These are phyloP conservation scores for Spea hammondii DNA, from an alignment of 2,797 vertebrate genomes.

Conservation along the genomic window DNA sequence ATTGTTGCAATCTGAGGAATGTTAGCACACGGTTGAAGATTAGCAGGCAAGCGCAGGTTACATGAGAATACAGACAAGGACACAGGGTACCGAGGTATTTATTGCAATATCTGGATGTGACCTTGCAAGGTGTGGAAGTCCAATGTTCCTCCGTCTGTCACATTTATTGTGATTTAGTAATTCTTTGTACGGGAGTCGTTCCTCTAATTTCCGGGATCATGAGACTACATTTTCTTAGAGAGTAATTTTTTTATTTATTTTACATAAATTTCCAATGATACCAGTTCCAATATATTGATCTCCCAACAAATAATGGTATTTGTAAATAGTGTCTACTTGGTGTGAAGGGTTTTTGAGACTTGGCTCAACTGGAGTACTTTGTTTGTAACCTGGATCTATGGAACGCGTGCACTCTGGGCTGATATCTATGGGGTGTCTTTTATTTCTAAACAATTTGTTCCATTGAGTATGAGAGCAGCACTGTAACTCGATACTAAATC, in stretches of 20 bases:
- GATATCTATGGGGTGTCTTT: neutral
- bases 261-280: too few species aligned
- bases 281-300: too few species aligned
- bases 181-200: neutral
- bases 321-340: too few species aligned
- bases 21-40: neutral
- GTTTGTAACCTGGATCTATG: too few species aligned
- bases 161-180: conserved; percentile 27
- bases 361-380: too few species aligned
- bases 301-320: too few species aligned
- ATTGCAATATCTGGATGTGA: conserved; percentile 30
- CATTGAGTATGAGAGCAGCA: too few species aligned
- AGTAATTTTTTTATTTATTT: too few species aligned
- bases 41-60: neutral
- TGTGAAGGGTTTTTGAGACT: too few species aligned
- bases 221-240: too few species aligned
- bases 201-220: too few species aligned
- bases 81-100: conserved; percentile 20
- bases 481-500: neutral
- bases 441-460: neutral
- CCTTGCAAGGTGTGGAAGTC: conserved; percentile 5
- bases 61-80: neutral
- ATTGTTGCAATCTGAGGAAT: conserved; percentile 20
- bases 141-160: conserved; percentile 7
- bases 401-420: too few species aligned